Evolutionary conservation across 37 sponge, comb jelly and placozoan genomes (phyloP).

Genomic region (Theonella swinhoei): DNA sequence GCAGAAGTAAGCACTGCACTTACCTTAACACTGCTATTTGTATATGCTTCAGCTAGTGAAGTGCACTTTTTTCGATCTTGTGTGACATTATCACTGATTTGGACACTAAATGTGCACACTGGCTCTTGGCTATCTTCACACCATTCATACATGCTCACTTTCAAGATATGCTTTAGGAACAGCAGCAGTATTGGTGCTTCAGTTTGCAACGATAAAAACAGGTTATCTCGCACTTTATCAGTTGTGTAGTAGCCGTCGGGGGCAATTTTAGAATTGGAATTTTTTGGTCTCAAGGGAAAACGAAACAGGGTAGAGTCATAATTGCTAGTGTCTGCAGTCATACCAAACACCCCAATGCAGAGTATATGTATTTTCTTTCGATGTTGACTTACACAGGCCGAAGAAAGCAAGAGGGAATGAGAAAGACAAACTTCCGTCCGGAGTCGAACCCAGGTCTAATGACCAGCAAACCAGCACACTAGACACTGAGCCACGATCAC

Average conservation of each 20-base stretch:
- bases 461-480: too few relatives aligned
- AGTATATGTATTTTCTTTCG: too few relatives aligned
- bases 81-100: not conserved
- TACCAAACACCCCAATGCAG: conserved; percentile 48
- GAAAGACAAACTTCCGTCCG: too few relatives aligned
- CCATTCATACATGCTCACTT: conserved; percentile 37
- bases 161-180: conserved; percentile 60
- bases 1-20: not conserved
- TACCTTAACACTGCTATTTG: not conserved
- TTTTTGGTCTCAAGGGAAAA: conserved; percentile 66
- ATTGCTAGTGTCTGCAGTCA: not conserved
- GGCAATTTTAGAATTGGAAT: conserved; percentile 48
- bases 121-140: not conserved
- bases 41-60: not conserved
- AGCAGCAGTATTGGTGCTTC: conserved; percentile 60
- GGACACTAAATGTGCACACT: not conserved
- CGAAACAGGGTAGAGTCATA: conserved; percentile 78
- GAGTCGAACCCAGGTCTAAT: too few relatives aligned
- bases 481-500: too few relatives aligned
- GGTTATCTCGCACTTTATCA: conserved; percentile 29
- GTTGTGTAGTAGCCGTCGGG: conserved; percentile 1
- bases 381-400: too few relatives aligned
- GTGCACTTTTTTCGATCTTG: not conserved
- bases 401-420: too few relatives aligned
- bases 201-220: conserved; percentile 46